A percentile compares a stretch with the other conserved stretches of the same genome.
Conservation (phyloP, 2,888 invertebrate species). For the Auanema freiburgensis region DNA sequence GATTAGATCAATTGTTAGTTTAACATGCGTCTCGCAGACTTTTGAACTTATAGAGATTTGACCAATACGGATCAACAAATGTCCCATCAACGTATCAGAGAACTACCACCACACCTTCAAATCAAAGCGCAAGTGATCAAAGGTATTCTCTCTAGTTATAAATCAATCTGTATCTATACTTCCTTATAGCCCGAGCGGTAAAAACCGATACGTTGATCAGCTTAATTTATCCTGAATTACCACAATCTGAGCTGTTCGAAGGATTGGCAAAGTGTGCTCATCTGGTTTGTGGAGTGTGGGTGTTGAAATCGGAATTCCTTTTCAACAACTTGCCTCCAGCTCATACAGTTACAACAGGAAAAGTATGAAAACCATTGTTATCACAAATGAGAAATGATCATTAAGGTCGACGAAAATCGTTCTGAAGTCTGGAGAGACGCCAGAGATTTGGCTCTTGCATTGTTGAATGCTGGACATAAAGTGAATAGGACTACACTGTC, state of each 20-base stretch:
- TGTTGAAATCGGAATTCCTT: constrained; percentile 33
- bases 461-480: constrained; percentile 31
- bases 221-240: constrained; percentile 15
- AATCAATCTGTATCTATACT: not conserved
- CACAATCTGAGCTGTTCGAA: constrained; percentile 11
- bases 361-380: constrained; percentile 15
- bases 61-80: constrained; percentile 25
- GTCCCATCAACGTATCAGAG: constrained; percentile 32
- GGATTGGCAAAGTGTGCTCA: constrained; percentile 25
- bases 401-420: constrained; percentile 34
- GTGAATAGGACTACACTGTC: constrained; percentile 29
- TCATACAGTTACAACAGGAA: constrained; percentile 35
- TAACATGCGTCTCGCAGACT: not conserved
- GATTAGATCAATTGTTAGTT: constrained; percentile 30
- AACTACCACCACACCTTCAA: constrained; percentile 27
- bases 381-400: not conserved
- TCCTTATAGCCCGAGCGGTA: constrained; percentile 29
- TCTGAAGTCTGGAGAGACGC: constrained; percentile 37
- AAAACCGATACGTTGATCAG: constrained; percentile 24
- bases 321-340: constrained; percentile 39
- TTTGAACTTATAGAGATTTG: constrained; percentile 7
- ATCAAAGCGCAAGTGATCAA: constrained; percentile 36
- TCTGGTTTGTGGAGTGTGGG: constrained; percentile 41
- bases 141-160: constrained; percentile 16
- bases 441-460: constrained; percentile 32